Base-by-base conservation (phyloP, 64 coral and sea anemone species). In the Orbicella faveolata region DNA sequence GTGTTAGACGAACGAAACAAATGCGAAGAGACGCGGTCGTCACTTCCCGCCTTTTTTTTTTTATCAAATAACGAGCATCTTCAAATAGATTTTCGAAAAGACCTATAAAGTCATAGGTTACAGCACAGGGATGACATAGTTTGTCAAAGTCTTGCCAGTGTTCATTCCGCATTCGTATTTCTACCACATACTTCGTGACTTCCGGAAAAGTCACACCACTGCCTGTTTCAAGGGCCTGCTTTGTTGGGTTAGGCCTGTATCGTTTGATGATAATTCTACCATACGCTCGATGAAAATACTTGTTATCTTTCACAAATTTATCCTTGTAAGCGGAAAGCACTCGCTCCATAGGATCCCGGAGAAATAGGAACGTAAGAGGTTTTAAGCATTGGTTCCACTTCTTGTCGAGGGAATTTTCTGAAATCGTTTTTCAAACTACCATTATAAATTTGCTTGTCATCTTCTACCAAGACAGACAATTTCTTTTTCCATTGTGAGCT, bases 51-150 rank as follows among this genome's bases (percentile, higher is more conserved):
- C 73, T 33, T 30, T 30, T 30, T 30, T 30, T 62, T 76, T 62
- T 88, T 61, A 88, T 25, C 73, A 88, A 52, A 73, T 85, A 85
- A 48, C 37, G 44, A 25, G 88, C 77, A 0, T 89, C 88, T 36
- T 89, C 34, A 37, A 35, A 26, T 2, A 89, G 88, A 79, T 78
- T 39, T 55, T 89, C 88, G 61, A 68, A 79, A 52, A 72, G 35
- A 13, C 88, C 88, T 33, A 89, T 81, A 59, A 89, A 89, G 21
- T 89, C 88, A 52, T 80, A 89, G 61, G 70, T 33, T 30, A 89
- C 64, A 17, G 76, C 61, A 52, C 88, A 89, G 7, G 88, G 88
- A 26, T 89, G 62, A 20, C 88, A 89, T 48, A 89, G 77, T 4
- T 80, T 36, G 36, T 78, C 76, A 73, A 89, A 23, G 13, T 77